These are phyloP conservation scores for Martes martes DNA, from an alignment of 2,113 vertebrate genomes.

Conservation along the genomic window DNA sequence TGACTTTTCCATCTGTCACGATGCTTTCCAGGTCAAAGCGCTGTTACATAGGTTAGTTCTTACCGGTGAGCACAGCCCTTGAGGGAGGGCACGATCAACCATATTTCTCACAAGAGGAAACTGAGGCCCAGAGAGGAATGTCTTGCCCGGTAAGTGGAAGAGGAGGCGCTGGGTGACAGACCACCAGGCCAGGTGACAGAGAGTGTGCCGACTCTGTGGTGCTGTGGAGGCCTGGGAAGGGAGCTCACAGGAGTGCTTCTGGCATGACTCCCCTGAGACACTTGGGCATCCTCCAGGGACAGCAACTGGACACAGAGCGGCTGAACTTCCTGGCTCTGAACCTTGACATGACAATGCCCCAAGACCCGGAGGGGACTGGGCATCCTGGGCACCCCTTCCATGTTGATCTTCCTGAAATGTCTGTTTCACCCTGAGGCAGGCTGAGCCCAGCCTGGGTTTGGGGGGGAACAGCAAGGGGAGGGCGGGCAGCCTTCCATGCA, in stretches of 20 bases:
- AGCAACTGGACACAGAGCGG: neutral
- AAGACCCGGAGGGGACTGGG: neutral
- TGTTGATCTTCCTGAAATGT: neutral
- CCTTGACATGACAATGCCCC: neutral
- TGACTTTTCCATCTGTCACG: neutral
- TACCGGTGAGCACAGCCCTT: neutral
- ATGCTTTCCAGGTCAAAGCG: neutral
- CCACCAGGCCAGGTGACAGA: neutral
- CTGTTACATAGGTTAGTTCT: neutral
- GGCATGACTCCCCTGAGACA: neutral
- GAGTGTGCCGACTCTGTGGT: neutral
- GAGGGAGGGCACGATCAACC: neutral
- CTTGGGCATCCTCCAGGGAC: neutral
- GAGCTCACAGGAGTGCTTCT: neutral
- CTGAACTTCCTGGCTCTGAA: neutral
- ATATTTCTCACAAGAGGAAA: neutral
- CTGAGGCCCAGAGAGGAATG: neutral
- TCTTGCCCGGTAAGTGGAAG: neutral
- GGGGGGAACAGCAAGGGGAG: neutral
- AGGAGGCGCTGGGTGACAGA: neutral
- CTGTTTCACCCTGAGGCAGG: neutral
- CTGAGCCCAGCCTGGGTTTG: neutral
- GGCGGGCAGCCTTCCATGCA: neutral
- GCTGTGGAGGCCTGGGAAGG: neutral
- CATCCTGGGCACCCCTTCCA: neutral